Base-by-base conservation (phyloP, 2,113 vertebrate genomes). In the Spilogale gracilis region DNA sequence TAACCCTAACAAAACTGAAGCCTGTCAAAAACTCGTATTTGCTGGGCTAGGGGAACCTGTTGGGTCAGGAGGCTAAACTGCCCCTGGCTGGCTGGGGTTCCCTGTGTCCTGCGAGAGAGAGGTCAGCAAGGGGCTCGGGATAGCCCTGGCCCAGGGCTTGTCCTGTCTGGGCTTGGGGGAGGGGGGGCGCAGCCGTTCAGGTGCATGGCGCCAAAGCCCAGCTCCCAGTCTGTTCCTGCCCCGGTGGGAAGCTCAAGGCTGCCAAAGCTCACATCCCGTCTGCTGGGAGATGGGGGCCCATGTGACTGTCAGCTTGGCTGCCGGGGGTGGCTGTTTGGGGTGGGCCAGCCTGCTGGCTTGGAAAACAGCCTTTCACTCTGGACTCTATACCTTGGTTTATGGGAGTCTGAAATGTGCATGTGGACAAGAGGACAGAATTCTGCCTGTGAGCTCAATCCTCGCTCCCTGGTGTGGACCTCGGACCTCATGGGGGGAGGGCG, bases 181-280 rank as follows among this genome's bases (percentile, higher is more conserved):
- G 58, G 27, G 21, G 4, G 2, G 71, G 69, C 65, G 21, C 27
- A 8, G 27, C 23, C 3, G 1, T 43, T 82, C 12, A 56, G 91
- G 45, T 1, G 0, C 10, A 13, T 6, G 45, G 61, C 86, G 54
- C 86, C 43, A 3, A 76, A 67, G 86, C 71, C 89, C 67, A 61
- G 67, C 20, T 88, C 91, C 8, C n/a, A 84, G 92, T 91, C 89
- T 87, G 95, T 76, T 60, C 89, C 87, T 2, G 1, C 61, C 90
- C 92, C 0, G 0, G 86, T 6, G 52, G 92, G 94, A 74, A 90
- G 96, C 63, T 50, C 7, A 21, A 76, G 0, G 2, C 73, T 83
- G 94, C 95, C 97, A 94, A 92, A 0, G 3, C 95, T 92, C 89
- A 84, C 1, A 13, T 30, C 48, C 98, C 98, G 96, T 98, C 97